phyloP scores from a whole-genome alignment of 1,140 invertebrate genomes.

The Drosophila sulfurigaster region DNA sequence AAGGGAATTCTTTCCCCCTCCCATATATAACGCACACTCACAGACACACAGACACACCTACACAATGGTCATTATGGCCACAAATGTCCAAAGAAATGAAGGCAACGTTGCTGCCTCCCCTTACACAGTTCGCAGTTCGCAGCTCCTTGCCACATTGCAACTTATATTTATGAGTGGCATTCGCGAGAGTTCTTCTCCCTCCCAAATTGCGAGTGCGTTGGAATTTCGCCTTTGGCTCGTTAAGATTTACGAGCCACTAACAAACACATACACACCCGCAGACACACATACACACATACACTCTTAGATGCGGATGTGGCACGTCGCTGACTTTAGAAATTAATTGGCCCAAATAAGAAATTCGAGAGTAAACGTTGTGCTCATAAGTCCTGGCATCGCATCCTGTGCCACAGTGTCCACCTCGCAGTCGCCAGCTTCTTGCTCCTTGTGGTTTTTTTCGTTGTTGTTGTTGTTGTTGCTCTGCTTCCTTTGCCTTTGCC shows the following conservation, averaged over 20 bases:
- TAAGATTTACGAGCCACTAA: slow-evolving; percentile 76
- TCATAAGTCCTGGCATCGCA: slow-evolving; percentile 75
- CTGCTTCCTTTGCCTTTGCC: slow-evolving; percentile 1
- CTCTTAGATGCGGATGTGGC: slow-evolving; percentile 31
- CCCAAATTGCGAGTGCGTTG: slow-evolving; percentile 63
- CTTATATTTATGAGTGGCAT: slow-evolving; percentile 77
- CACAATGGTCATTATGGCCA: slow-evolving; percentile 68
- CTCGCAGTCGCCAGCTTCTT: slow-evolving; percentile 11
- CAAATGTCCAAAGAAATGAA: slow-evolving; percentile 50
- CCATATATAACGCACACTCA: slow-evolving; percentile 22
- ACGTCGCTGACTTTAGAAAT: slow-evolving; percentile 81
- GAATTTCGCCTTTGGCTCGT: slow-evolving; percentile 80
- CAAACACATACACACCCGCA: slow-evolving; percentile 42
- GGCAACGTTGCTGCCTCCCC: slow-evolving; percentile 1
- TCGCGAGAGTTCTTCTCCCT: slow-evolving; percentile 59
- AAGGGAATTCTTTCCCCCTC: background rate
- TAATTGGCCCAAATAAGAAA: slow-evolving; percentile 84
- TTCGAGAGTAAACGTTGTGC: slow-evolving; percentile 77
- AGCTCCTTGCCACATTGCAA: slow-evolving; percentile 56
- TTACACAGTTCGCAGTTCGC: background rate
- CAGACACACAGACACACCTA: slow-evolving; percentile 33
- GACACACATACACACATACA: slow-evolving; percentile 15
- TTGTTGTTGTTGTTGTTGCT: slow-evolving; percentile 15
- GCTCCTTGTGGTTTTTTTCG: slow-evolving; percentile 53
- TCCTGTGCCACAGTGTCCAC: slow-evolving; percentile 50